A percentile compares a stretch with the other conserved stretches of the same genome.
These are phyloP conservation scores for Catharus bicknelli DNA, from an alignment of 2,113 vertebrate genomes.

Conservation along the genomic window DNA sequence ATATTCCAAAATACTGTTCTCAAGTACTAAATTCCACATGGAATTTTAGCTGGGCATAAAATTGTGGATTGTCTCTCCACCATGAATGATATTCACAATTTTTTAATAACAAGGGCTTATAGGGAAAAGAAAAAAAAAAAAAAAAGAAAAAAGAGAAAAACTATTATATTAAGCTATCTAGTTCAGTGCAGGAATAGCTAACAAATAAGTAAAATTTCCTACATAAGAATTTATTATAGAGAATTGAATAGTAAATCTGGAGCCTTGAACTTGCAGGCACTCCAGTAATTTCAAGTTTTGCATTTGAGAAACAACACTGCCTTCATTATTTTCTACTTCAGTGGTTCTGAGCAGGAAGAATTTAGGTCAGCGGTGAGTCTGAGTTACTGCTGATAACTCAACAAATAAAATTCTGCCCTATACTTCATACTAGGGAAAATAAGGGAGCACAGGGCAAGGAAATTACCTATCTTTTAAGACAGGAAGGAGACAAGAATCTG, in stretches of 20 bases:
- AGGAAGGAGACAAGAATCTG: conserved; percentile 49
- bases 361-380: conserved; percentile 67
- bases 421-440: conserved; percentile 69
- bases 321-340: conserved; percentile 69
- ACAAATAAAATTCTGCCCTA: conserved; percentile 66
- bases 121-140: fast-evolving
- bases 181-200: not conserved
- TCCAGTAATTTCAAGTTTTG: conserved; percentile 48
- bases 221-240: not conserved
- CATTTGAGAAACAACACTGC: conserved; percentile 53
- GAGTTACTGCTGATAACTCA: conserved; percentile 63
- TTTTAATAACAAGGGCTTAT: not conserved
- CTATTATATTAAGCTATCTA: not conserved
- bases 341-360: conserved; percentile 45
- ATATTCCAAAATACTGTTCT: not conserved
- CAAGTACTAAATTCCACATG: not conserved
- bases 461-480: conserved; percentile 55
- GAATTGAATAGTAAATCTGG: not conserved
- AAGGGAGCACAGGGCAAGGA: conserved; percentile 58
- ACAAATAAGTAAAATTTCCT: not conserved
- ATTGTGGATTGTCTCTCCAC: not conserved
- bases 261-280: conserved; percentile 21
- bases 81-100: not conserved
- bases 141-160: not conserved
- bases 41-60: not conserved